Base-by-base conservation (phyloP, 2,113 vertebrate genomes). In the Crypturellus undulatus region DNA sequence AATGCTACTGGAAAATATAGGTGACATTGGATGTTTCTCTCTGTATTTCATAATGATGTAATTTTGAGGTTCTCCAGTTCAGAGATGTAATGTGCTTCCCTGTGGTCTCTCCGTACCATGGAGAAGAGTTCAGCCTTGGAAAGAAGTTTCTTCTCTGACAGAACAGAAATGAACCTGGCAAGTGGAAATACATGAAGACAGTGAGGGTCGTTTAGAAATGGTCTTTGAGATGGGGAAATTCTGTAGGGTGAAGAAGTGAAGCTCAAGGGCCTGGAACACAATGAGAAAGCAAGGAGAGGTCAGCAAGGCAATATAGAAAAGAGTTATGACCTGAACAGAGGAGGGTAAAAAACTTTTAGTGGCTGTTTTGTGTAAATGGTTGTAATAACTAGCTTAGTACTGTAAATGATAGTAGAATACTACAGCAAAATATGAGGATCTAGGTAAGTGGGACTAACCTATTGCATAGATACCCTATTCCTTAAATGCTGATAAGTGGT, bases 401-500 rank as follows among this genome's bases (percentile, higher is more conserved):
- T 32, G 28, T 58, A 18, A 32, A 56, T 56, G 54, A 58, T 58
- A 56, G 52, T 28, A 30, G 54, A 56, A 28, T 56, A 19, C 32
- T 32, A 58, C 65, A 76, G 62, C 47, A 56, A 71, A 28, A 68
- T 58, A 77, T 36, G 71, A 93, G 91, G 89, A 79, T 59, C 52
- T 60, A 75, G 54, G 77, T 42, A 75, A 83, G 58, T 84, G n/a
- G 49, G 49, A 67, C 69, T 77, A 75, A 70, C 18, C 7, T 68
- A 28, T 24, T 18, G 10, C 92, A 83, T 49, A 77, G 95, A 79
- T 76, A 60, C n/a, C 84, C n/a, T 24, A 25, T 89, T 97, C 87
- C 86, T 96, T 96, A 96, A 96, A 95, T 93, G 86, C 81, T 94
- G 96, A 56, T 97, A 96, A 97, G 95, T 93, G 54, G 89, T 60